Evolutionary conservation across 92 coral and sea anemone genomes (phyloP).

Genomic region (Meandrina meandrites): DNA sequence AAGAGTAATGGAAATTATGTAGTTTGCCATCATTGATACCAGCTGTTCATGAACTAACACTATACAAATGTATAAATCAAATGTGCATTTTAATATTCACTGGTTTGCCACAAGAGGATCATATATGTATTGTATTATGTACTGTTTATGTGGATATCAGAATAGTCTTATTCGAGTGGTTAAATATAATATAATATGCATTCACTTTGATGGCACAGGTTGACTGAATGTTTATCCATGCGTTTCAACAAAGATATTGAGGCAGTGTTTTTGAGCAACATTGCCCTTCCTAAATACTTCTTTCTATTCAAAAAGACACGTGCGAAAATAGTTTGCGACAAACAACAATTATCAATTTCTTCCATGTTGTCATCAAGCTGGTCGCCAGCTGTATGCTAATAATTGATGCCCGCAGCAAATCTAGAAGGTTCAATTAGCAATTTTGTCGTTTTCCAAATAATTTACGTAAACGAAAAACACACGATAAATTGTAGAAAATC

Average conservation of each 20-base stretch:
- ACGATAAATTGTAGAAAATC: no score
- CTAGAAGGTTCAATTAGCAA: neutral
- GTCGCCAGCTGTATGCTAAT: neutral
- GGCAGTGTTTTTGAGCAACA: neutral
- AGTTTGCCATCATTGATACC: neutral
- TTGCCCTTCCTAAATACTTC: neutral
- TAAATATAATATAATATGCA: neutral
- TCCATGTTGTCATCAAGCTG: neutral
- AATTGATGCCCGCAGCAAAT: neutral
- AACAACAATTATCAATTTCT: neutral
- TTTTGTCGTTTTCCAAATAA: no score
- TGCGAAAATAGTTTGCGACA: neutral
- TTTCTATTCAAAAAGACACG: neutral
- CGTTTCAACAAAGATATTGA: neutral
- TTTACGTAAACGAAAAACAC: neutral
- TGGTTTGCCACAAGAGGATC: no score
- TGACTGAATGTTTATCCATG: neutral
- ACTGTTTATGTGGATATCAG: neutral
- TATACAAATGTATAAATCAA: neutral
- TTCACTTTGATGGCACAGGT: neutral
- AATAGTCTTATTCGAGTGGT: neutral
- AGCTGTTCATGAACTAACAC: neutral
- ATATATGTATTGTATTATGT: neutral
- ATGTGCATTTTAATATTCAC: no score
- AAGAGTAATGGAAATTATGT: no score